phyloP scores from a whole-genome alignment of 1,140 invertebrate genomes.

The Melitaea cinxia region DNA sequence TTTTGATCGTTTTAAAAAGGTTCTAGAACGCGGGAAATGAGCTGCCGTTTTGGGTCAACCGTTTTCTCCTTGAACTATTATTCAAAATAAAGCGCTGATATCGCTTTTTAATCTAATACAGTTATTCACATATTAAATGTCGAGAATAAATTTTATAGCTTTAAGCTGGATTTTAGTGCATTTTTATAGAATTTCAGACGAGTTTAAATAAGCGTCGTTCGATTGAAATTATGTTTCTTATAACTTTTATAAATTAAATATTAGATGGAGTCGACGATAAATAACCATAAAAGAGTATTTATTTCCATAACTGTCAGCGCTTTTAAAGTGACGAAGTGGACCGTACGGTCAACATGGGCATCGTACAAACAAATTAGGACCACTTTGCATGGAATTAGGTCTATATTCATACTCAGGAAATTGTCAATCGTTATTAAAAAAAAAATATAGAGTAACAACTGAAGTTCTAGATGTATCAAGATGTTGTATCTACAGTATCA shows the following conservation, averaged over 20 bases:
- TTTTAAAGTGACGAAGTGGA: neutral
- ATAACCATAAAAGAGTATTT: constrained; percentile 13
- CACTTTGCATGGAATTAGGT: too few relatives aligned
- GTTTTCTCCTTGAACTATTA: constrained; percentile 6
- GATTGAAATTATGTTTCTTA: constrained; percentile 1
- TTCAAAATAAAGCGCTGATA: neutral
- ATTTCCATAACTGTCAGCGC: constrained; percentile 14
- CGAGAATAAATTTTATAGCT: neutral
- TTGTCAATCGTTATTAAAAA: too few relatives aligned
- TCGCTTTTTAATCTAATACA: neutral
- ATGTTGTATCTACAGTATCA: too few relatives aligned
- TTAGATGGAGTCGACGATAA: neutral
- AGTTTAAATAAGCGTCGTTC: neutral
- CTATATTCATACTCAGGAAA: too few relatives aligned
- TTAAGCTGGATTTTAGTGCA: neutral
- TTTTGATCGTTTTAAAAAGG: constrained; percentile 25
- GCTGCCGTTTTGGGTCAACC: constrained; percentile 28
- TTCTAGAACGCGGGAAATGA: constrained; percentile 24
- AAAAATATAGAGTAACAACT: too few relatives aligned
- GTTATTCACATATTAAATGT: neutral
- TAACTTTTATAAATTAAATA: constrained; percentile 1
- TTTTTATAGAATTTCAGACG: neutral
- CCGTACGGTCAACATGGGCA: constrained; percentile 2
- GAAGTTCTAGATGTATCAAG: too few relatives aligned
- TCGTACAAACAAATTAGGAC: constrained; percentile 4